Conservation (phyloP, 2,888 invertebrate genomes). For the Coleophora deauratella region DNA sequence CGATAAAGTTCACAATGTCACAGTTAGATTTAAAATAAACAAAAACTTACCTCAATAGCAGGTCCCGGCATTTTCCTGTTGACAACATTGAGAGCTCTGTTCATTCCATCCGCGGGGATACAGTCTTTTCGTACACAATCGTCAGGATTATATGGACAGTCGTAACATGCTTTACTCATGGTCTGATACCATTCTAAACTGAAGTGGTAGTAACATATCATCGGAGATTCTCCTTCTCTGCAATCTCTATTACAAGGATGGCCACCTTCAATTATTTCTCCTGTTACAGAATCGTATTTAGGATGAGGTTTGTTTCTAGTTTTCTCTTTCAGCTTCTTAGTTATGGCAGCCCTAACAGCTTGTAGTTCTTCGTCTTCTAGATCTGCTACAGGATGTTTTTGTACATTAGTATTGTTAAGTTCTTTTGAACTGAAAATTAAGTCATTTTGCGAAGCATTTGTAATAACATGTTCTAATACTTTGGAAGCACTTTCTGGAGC, state of each 20-base stretch:
- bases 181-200: slow-evolving; percentile 88
- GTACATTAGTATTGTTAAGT: slow-evolving; percentile 9
- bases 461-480: slow-evolving; percentile 37
- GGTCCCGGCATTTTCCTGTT: slow-evolving; percentile 94
- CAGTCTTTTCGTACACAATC: slow-evolving; percentile 88
- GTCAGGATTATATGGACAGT: slow-evolving; percentile 82
- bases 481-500: slow-evolving; percentile 52
- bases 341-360: slow-evolving; percentile 15
- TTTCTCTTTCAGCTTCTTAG: slow-evolving; percentile 30
- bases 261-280: slow-evolving; percentile 51
- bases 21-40: too few relatives aligned
- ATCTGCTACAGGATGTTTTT: slow-evolving; percentile 27
- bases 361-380: slow-evolving; percentile 22
- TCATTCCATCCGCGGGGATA: slow-evolving; percentile 87
- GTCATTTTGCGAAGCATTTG: slow-evolving; percentile 33
- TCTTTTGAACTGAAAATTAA: slow-evolving; percentile 30
- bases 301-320: slow-evolving; percentile 45
- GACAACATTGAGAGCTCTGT: slow-evolving; percentile 82
- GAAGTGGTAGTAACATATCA: slow-evolving; percentile 82
- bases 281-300: slow-evolving; percentile 59
- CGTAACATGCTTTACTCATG: slow-evolving; percentile 90
- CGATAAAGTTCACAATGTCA: too few relatives aligned
- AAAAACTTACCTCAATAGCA: slow-evolving; percentile 79
- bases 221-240: slow-evolving; percentile 71
- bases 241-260: slow-evolving; percentile 81